Percentiles rank a stretch among this genome's conserved stretches.
Conservation (phyloP, 2,888 invertebrate genomes). For the Acanthosepion pharaonis region DNA sequence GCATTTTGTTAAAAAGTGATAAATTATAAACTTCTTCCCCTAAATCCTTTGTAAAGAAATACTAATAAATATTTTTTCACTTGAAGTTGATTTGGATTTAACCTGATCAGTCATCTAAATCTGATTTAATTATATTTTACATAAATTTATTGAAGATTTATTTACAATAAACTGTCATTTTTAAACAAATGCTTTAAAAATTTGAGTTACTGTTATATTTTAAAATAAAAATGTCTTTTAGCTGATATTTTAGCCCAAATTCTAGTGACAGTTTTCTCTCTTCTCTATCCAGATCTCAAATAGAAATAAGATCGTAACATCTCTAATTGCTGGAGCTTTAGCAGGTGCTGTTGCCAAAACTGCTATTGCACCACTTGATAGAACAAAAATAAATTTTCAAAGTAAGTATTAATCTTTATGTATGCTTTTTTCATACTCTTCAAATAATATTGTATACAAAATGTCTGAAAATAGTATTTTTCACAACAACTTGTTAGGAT, state of each 20-base stretch:
- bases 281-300: constrained; percentile 66
- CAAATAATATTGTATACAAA: not conserved
- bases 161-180: not conserved
- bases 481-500: no score
- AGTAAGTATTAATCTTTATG: constrained; percentile 67
- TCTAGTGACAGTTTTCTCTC: not conserved
- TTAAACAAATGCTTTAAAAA: not conserved
- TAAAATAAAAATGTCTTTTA: not conserved
- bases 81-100: no score
- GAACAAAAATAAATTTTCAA: constrained; percentile 99
- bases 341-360: constrained; percentile 97
- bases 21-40: no score
- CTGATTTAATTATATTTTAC: not conserved
- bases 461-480: no score
- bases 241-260: not conserved
- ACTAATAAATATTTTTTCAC: no score
- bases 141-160: not conserved
- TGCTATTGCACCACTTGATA: constrained; percentile 94
- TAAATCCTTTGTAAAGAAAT: no score
- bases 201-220: not conserved
- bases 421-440: not conserved
- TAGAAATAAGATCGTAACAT: constrained; percentile 78
- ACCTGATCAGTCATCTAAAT: not conserved
- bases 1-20: no score
- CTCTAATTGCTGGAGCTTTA: constrained; percentile 90